Evolutionary conservation across 2,888 invertebrate species (phyloP), one percentile per base, ranked within the genome.

Genomic region (Hanleya hanleyi): DNA sequence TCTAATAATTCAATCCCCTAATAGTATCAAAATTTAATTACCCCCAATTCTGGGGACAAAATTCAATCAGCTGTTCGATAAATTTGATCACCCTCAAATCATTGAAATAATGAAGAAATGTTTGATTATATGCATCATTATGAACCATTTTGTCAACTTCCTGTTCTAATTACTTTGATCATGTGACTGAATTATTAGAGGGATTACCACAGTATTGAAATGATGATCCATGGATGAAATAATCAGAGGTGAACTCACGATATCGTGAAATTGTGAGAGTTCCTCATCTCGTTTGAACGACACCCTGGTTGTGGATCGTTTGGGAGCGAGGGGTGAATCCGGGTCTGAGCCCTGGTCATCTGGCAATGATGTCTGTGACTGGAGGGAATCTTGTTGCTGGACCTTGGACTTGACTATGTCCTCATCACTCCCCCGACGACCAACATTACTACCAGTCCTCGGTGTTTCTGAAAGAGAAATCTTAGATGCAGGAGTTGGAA

Each of bases 281-380:
- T 83, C 81, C 47, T 78, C 72, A 57, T 81, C 81, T 18, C 70
- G 72, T 51, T 81, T 82, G 72, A 82, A 83, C 5, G 82, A 80
- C 38, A 83, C 83, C 15, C 77, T 73, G 18, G 4, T 32, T 2
- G 47, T 29, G 22, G 47, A 66, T 26, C 32, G 1, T n/a, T 57
- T 57, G 26, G 22, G 57, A 26, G 57, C 57, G 15, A 57, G 29
- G 12, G 57, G 57, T 2, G 57, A 57, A 29, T 57, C 57, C 4
- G 18, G 57, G 15, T 57, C 57, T 26, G 57, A 57, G n/a, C 51
- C 12, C 12, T 51, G 51, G 51, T 51, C 51, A n/a, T n/a, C n/a
- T n/a, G 7, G 12, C 32, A 57, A 26, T 15, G 57, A 57, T 29
- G 1, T 29, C 9, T 57, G 57, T 15, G 57, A 29, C 9, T 57